Evolutionary conservation across 2,888 invertebrate genomes (phyloP).

Genomic region (Eudemis profundana): DNA sequence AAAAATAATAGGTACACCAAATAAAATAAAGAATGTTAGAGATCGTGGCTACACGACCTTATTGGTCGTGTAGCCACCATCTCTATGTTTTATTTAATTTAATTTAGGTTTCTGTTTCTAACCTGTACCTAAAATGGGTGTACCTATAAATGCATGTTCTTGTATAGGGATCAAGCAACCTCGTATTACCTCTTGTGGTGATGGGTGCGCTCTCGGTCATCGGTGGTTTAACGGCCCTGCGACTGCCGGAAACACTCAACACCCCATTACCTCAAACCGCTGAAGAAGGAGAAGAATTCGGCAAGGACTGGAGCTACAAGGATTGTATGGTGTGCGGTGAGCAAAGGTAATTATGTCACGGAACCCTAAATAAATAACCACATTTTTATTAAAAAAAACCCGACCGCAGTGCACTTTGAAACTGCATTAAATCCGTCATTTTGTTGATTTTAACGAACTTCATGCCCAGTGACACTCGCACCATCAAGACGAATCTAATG

Average conservation of each 20-base stretch:
- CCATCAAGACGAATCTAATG: too few relatives aligned
- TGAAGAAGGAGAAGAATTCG: slow-evolving; percentile 95
- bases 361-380: neutral
- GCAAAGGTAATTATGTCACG: slow-evolving; percentile 79
- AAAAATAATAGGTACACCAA: too few relatives aligned
- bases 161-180: slow-evolving; percentile 91
- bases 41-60: too few relatives aligned
- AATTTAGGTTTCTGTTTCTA: too few relatives aligned
- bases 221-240: slow-evolving; percentile 91
- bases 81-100: too few relatives aligned
- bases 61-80: too few relatives aligned
- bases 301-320: slow-evolving; percentile 91
- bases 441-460: too few relatives aligned
- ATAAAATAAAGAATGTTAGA: too few relatives aligned
- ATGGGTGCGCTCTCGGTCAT: slow-evolving; percentile 93
- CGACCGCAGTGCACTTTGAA: too few relatives aligned
- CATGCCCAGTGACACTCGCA: too few relatives aligned
- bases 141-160: neutral
- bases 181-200: slow-evolving; percentile 92
- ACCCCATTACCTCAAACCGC: slow-evolving; percentile 93
- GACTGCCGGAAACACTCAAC: slow-evolving; percentile 94
- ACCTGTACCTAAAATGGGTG: neutral
- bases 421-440: too few relatives aligned
- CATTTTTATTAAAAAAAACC: too few relatives aligned
- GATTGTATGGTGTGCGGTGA: slow-evolving; percentile 91